These are phyloP conservation scores for Agonum fuliginosum DNA, from an alignment of 2,888 invertebrate genomes.

Conservation along the genomic window DNA sequence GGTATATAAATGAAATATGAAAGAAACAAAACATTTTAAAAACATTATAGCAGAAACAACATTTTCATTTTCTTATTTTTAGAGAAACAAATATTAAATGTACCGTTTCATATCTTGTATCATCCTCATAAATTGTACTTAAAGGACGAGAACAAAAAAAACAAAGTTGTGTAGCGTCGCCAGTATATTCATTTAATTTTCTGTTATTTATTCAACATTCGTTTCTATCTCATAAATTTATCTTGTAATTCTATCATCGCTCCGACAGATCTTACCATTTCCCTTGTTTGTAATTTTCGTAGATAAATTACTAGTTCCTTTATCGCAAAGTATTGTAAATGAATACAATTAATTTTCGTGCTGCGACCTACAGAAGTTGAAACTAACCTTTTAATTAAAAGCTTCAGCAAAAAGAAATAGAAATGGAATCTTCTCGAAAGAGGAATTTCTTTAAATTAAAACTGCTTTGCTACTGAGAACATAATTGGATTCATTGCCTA, in stretches of 20 bases:
- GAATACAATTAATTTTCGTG: constrained; percentile 48
- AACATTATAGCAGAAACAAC: neutral
- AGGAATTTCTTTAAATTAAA: neutral
- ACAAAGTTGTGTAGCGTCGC: neutral
- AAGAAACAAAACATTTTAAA: no score
- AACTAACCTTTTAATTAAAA: constrained; percentile 42
- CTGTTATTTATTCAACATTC: constrained; percentile 19
- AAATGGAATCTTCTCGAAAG: neutral
- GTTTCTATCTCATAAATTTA: constrained; percentile 23
- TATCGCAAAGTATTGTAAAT: constrained; percentile 51
- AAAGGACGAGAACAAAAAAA: neutral
- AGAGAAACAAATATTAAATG: constrained; percentile 6
- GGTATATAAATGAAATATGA: no score
- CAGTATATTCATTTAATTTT: constrained; percentile 21
- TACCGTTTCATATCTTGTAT: constrained; percentile 25
- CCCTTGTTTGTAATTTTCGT: constrained; percentile 24
- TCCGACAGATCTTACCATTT: neutral
- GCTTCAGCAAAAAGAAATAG: constrained; percentile 4
- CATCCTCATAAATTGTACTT: constrained; percentile 14
- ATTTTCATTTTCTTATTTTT: neutral
- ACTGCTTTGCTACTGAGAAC: neutral
- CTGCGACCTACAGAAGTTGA: constrained; percentile 13
- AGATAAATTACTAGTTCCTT: constrained; percentile 51
- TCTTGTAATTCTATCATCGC: constrained; percentile 27
- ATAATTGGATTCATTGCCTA: no score